Percentiles rank a stretch among this genome's conserved stretches.
Conservation (phyloP, 1,140 invertebrate genomes). For the Tachypleus tridentatus region DNA sequence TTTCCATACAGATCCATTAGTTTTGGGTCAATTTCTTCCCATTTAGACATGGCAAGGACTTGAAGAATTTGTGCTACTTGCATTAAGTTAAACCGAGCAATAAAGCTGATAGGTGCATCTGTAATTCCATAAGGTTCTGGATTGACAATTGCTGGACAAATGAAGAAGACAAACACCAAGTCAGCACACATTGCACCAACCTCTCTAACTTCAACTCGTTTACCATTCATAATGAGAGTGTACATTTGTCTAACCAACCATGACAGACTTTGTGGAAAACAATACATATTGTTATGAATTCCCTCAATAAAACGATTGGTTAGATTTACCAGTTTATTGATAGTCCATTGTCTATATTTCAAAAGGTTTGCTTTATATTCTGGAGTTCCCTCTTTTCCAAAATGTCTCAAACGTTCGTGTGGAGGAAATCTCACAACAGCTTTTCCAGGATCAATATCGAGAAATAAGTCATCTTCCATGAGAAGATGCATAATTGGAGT, state of each 20-base stretch:
- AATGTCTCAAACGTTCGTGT: conserved; percentile 56
- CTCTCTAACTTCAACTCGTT: conserved; percentile 37
- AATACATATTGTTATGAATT: conserved; percentile 73
- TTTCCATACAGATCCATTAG: conserved; percentile 56
- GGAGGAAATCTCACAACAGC: conserved; percentile 56
- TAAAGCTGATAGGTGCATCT: conserved; percentile 69
- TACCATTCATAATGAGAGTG: conserved; percentile 34
- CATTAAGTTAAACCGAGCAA: conserved; percentile 84
- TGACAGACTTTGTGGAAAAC: conserved; percentile 65
- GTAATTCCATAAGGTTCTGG: conserved; percentile 93
- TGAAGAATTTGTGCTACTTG: conserved; percentile 76
- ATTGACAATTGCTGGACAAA: conserved; percentile 92
- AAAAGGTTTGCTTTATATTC: conserved; percentile 58
- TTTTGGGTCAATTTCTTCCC: conserved; percentile 60
- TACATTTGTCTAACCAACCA: conserved; percentile 47
- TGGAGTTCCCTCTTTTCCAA: conserved; percentile 56
- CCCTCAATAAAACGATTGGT: conserved; percentile 70
- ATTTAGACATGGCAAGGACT: conserved; percentile 69
- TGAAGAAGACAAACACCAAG: conserved; percentile 83
- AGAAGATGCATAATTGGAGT: conserved; percentile 83
- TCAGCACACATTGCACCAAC: conserved; percentile 74
- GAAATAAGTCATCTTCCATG: conserved; percentile 81
- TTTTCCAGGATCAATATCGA: conserved; percentile 86
- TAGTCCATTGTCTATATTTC: conserved; percentile 59
- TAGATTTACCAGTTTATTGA: conserved; percentile 67